Base-by-base conservation (phyloP, 2,888 invertebrate species). In the Drosophila incognita region DNA sequence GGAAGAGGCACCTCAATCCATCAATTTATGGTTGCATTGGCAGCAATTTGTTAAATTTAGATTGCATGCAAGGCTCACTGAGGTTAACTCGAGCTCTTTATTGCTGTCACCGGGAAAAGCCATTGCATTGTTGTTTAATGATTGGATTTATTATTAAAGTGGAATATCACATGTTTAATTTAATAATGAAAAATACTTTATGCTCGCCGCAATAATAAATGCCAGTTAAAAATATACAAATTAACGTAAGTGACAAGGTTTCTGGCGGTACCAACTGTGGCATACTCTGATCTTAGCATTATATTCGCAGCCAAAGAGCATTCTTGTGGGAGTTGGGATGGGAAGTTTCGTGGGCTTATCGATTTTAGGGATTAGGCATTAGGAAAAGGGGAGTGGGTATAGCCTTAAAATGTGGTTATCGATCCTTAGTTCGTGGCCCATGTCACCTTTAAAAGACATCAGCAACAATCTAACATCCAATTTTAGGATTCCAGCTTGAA, bases 171-270 rank as follows among this genome's bases (percentile, higher is more conserved):
- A 46, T 54, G 74, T 67, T 66, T 73, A 83, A 84, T 88, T 88
- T 66, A 83, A 86, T 88, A 68, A 86, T 73, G 69, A 68, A 70
- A 72, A 58, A 62, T 64, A 52, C 54, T 76, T 73, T 56, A 72
- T 68, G 58, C 51, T 49, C 15, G 75, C 75, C 66, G 76, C 59
- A 35, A 31, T 40, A 60, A 63, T 36, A 65, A 49, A 54, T 53
- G 51, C 21, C 54, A 18, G 59, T 31, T 29, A 11, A 51, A 42
- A 64, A 53, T 46, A 24, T 15, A 24, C 2, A 46, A 46, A 24
- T 46, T 46, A 15, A 15, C 15, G 7, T 15, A 24, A 46, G 8
- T 46, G 24, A 15, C 4, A 24, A 8, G 4, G 15, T 15, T 8
- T 15, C 15, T 24, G 15, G 15, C 24, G 15, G 2, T 8, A 15